Evolutionary conservation across 2,888 invertebrate species (phyloP).

Genomic region (Buathra laborator): DNA sequence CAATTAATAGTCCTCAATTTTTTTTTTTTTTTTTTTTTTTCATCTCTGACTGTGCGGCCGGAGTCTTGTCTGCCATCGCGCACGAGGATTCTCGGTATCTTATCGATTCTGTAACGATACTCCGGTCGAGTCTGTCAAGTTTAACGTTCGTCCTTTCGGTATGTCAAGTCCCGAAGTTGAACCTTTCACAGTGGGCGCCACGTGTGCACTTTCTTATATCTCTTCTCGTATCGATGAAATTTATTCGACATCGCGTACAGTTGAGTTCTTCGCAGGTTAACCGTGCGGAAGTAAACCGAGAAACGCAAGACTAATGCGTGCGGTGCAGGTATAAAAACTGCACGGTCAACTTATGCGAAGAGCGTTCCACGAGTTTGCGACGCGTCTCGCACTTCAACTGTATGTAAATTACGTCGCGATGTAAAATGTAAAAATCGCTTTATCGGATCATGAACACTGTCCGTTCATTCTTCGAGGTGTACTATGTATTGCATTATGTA

Average conservation of each 20-base stretch:
- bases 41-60: not conserved
- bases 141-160: not conserved
- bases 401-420: conserved; percentile 3
- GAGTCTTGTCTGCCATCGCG: not conserved
- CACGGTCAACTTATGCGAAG: not conserved
- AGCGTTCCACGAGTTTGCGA: not conserved
- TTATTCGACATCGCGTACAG: not conserved
- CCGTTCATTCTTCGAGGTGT: not conserved
- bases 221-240: not conserved
- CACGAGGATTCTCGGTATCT: conserved; percentile 27
- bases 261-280: too few relatives aligned
- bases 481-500: conserved; percentile 12
- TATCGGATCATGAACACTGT: conserved; percentile 9
- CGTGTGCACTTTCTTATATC: not conserved
- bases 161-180: not conserved
- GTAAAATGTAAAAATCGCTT: conserved; percentile 20
- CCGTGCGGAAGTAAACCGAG: too few relatives aligned
- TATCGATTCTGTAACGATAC: conserved; percentile 10
- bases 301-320: not conserved
- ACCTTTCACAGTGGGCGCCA: not conserved
- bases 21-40: conserved; percentile 28
- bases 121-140: not conserved
- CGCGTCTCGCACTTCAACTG: not conserved
- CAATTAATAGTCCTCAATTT: conserved; percentile 70
- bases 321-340: not conserved